Conservation (phyloP, 2,113 vertebrate genomes). For the Cichladusa arquata region DNA sequence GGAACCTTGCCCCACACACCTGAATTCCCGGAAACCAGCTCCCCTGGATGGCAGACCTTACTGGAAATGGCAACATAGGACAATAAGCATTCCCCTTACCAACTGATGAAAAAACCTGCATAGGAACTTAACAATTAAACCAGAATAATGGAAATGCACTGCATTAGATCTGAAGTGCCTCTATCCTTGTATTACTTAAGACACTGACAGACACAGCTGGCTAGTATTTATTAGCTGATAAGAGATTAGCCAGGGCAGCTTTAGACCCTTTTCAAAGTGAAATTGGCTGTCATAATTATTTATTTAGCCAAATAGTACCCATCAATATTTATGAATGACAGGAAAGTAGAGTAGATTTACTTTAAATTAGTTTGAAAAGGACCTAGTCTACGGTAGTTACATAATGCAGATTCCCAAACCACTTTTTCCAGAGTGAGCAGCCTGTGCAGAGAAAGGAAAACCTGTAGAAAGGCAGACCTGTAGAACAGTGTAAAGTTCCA, state of each 20-base stretch:
- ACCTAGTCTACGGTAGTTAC: neutral
- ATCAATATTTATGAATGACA: constrained; percentile 24
- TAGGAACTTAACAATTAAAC: neutral
- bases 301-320: neutral
- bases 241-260: neutral
- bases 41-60: neutral
- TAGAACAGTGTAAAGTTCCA: neutral
- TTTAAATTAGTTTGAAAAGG: neutral
- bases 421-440: neutral
- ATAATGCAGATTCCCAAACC: neutral
- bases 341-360: neutral
- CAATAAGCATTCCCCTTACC: neutral
- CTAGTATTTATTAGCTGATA: neutral
- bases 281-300: neutral
- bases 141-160: neutral
- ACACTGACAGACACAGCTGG: neutral
- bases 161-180: neutral
- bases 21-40: neutral
- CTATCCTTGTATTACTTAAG: neutral
- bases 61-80: neutral
- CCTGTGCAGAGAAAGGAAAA: neutral
- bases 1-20: neutral
- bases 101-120: neutral
- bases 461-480: neutral
- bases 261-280: neutral